Conservation (phyloP, 2,113 vertebrate species). For the Sturnus vulgaris region DNA sequence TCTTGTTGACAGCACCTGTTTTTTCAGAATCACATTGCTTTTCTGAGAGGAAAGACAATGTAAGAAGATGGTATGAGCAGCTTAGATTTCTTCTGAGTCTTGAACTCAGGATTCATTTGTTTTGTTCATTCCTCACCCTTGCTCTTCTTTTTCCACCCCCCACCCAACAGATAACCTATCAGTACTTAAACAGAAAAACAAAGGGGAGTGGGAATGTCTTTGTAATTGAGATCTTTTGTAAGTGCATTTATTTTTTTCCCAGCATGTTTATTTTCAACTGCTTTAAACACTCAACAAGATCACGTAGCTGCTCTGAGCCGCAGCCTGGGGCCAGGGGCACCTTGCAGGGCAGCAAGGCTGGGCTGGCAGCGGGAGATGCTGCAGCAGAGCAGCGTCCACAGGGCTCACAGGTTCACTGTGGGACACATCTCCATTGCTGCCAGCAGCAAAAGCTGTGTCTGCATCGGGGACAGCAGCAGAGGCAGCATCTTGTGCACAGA, state of each 20-base stretch:
- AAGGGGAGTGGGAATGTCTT: not conserved
- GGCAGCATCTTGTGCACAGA: not conserved
- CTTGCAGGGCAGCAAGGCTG: not conserved
- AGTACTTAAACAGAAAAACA: not conserved
- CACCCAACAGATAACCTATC: not conserved
- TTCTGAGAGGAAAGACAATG: not conserved
- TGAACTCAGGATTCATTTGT: not conserved
- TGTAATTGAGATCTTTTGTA: not conserved
- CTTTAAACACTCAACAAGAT: not conserved
- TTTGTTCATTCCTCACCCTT: not conserved
- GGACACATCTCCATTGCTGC: not conserved
- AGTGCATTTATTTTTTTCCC: not conserved
- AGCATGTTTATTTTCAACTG: not conserved
- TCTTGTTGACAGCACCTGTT: not conserved
- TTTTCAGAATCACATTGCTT: not conserved
- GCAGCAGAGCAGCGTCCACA: not conserved
- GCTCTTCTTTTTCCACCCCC: not conserved
- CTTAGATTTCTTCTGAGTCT: not conserved
- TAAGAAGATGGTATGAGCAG: not conserved
- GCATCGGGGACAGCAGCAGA: not conserved
- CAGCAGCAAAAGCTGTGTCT: not conserved
- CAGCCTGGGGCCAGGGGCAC: fast-evolving
- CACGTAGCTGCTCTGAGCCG: not conserved
- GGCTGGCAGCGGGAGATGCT: fast-evolving
- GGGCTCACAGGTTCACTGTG: fast-evolving